Evolutionary conservation across 2,888 invertebrate genomes (phyloP), one percentile per base, ranked within the genome.

Genomic region (Chaitophorus viminalis): DNA sequence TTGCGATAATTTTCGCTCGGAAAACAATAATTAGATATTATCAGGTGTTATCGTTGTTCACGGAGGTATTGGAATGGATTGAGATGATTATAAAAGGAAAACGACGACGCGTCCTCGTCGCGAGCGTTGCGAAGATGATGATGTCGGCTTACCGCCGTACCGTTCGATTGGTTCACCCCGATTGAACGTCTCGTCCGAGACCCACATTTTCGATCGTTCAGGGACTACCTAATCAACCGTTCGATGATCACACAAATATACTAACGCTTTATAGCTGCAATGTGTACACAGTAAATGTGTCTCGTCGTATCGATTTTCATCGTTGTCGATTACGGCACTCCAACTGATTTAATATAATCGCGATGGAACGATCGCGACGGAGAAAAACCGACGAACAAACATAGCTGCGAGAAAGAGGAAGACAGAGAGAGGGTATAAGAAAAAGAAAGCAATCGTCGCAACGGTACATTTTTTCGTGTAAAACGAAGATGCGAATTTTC

Each of bases 111-210:
- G 84, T 84, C 85, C 85, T 77, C 65, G 84, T 70, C 52, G 17
- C n/a, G 11, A 14, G 1, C 39, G 14, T n/a, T 25, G 60, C 36
- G 82, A 52, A 36, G n/a, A 33, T 18, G n/a, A 33, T 18, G 33
- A 29, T 54, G 33, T 54, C 72, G 52, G n/a, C n/a, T 14, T 17
- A 29, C n/a, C n/a, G n/a, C n/a, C n/a, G 11, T 21, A 68, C 60
- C 36, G 82, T 36, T 33, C n/a, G 39, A 77, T 68, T 65, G 76
- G 86, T 87, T 87, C 86, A 81, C 54, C 79, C 72, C 72, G 86
- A 81, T 74, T 79, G 86, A 87, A 87, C 74, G 86, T 65, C 65
- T 87, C 79, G 79, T 87, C 86, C 86, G 29, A 87, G 86, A 87
- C 86, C 86, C 86, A 87, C 25, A 87, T 87, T 86, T 29, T 54